A percentile compares a stretch with the other conserved stretches of the same genome.
These are phyloP conservation scores for Podarcis muralis DNA, from an alignment of 2,113 vertebrate genomes.

Conservation along the genomic window DNA sequence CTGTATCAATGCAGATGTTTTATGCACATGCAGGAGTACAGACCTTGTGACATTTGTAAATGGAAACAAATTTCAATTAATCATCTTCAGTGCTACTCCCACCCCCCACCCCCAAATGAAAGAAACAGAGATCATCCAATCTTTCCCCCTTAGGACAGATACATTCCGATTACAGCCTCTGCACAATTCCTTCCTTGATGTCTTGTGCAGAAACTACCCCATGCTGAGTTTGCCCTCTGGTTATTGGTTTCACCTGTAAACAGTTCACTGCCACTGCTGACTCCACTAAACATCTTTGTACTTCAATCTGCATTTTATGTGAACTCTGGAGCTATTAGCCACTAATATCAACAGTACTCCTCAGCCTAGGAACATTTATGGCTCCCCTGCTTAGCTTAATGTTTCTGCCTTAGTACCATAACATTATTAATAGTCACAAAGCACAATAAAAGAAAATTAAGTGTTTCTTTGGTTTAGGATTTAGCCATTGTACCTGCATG, in stretches of 20 bases:
- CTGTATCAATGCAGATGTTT: constrained; percentile 49
- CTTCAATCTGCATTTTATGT: constrained; percentile 79
- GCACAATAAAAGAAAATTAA: constrained; percentile 82
- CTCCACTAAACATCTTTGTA: constrained; percentile 74
- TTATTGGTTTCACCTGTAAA: constrained; percentile 76
- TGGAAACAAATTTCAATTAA: constrained; percentile 42
- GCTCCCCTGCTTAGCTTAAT: constrained; percentile 81
- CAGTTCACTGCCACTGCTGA: constrained; percentile 72
- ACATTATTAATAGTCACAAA: constrained; percentile 80
- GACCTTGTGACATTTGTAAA: constrained; percentile 26
- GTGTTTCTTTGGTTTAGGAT: constrained; percentile 79
- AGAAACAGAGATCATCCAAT: constrained; percentile 45
- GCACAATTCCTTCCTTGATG: constrained; percentile 52
- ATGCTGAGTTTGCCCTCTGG: constrained; percentile 60
- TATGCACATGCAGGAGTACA: neutral
- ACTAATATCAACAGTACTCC: constrained; percentile 76
- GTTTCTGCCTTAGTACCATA: constrained; percentile 75
- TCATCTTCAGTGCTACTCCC: constrained; percentile 33
- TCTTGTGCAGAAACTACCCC: constrained; percentile 53
- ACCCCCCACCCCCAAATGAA: constrained; percentile 15
- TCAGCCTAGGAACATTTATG: constrained; percentile 74
- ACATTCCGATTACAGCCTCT: constrained; percentile 46
- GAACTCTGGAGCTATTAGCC: constrained; percentile 78
- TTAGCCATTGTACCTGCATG: constrained; percentile 78
- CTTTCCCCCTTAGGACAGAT: constrained; percentile 44